These are phyloP conservation scores for Exaiptasia diaphana DNA, from an alignment of 64 coral and sea anemone genomes.

Conservation along the genomic window DNA sequence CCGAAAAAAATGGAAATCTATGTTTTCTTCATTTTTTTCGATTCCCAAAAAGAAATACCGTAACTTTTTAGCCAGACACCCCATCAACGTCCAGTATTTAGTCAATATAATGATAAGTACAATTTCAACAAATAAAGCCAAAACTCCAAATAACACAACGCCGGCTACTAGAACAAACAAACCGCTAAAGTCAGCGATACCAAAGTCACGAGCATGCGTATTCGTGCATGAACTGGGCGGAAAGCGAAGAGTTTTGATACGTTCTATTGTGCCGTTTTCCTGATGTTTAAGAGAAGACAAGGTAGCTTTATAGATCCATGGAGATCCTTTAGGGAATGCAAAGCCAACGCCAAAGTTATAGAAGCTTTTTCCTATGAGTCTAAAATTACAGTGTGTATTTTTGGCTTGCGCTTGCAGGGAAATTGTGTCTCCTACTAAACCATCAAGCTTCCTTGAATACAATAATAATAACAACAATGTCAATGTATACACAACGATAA, in stretches of 20 bases:
- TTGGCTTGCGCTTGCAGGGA: slow-evolving; percentile 46
- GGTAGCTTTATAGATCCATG: slow-evolving; percentile 27
- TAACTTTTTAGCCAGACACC: background rate
- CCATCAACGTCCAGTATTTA: slow-evolving; percentile 17
- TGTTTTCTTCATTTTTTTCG: slow-evolving; percentile 25
- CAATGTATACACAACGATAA: too few species aligned
- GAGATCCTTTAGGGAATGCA: slow-evolving; percentile 27
- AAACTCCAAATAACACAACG: slow-evolving; percentile 13
- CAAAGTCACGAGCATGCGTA: background rate
- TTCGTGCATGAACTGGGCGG: background rate
- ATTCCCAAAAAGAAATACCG: slow-evolving; percentile 23
- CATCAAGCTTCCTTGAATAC: slow-evolving; percentile 25
- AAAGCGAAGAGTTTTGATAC: slow-evolving; percentile 10
- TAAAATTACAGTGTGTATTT: slow-evolving; percentile 9
- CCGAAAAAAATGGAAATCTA: too few species aligned
- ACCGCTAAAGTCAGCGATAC: slow-evolving; percentile 30
- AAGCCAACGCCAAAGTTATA: slow-evolving; percentile 41
- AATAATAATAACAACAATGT: background rate
- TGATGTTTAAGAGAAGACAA: slow-evolving; percentile 53
- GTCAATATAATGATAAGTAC: slow-evolving; percentile 34
- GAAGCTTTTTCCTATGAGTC: slow-evolving; percentile 23
- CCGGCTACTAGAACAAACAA: slow-evolving; percentile 24
- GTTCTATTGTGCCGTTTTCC: slow-evolving; percentile 49
- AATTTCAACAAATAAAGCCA: slow-evolving; percentile 16
- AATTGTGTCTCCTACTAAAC: slow-evolving; percentile 24